Evolutionary conservation across 2,797 vertebrate genomes (phyloP), one percentile per base, ranked within the genome.

Genomic region (Urocyon cinereoargenteus): DNA sequence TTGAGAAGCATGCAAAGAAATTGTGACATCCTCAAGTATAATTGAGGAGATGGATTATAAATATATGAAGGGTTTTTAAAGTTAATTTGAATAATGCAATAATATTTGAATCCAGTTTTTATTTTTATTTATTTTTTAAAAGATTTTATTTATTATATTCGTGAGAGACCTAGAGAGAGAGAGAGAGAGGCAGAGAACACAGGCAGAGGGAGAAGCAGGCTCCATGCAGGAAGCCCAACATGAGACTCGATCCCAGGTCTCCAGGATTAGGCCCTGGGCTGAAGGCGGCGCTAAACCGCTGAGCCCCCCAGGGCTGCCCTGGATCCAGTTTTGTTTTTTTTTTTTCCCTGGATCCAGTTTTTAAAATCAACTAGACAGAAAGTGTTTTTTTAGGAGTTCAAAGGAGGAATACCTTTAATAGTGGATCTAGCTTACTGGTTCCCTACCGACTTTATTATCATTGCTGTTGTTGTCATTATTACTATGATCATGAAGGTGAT

Each of bases 1-100:
- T 88, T 88, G 64, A 92, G 77, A 91, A 87, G 34, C 21, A 53
- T 66, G 53, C 34, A 90, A 26, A 84, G 81, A 82, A 86, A 59
- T 18, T 78, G 19, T 94, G 34, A 86, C 6, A n/a, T 75, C 24
- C 28, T 78, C 9, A 28, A 61, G 16, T 92, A 16, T 96, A 83
- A 66, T 15, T 92, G 64, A 90, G 79, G 86, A 90, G 18, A 85
- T 36, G 45, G 21, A 36, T 40, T 82, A 45, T 81, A 40, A 91
- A 73, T 9, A 62, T 4, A 19, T 15, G 6, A 62, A 72, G 9
- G 5, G 24, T 55, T 59, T 62, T 34, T 53, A 85, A 62, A 49
- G 10, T 34, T 40, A 79, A 40, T 84, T 87, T 90, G 53, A 84
- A 49, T 66, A 82, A 53, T 83, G 3, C 21, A 82, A 31, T 81